phyloP scores from a whole-genome alignment of 2,797 vertebrate genomes.

The Leuciscus waleckii region DNA sequence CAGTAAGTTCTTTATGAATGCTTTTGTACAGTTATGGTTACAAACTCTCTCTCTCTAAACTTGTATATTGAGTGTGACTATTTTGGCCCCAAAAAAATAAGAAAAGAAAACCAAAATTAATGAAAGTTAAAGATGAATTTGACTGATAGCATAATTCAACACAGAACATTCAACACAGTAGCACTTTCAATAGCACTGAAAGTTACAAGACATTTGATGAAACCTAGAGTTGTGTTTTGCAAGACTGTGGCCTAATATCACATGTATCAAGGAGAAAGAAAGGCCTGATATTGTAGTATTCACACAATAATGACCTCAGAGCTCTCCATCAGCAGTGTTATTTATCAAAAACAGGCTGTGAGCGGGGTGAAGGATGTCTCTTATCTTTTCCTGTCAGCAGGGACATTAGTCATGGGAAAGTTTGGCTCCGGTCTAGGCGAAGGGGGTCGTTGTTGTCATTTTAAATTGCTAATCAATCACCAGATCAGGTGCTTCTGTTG shows the following conservation, averaged over 20 bases:
- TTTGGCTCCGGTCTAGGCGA: conserved; percentile 88
- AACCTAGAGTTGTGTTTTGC: conserved; percentile 1
- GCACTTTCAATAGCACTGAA: neutral
- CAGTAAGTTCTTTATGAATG: neutral
- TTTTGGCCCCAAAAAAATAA: neutral
- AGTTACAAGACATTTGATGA: neutral
- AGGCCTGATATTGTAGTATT: conserved; percentile 80
- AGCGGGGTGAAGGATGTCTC: conserved; percentile 89
- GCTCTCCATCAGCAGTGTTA: conserved; percentile 89
- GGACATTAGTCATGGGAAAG: conserved; percentile 91
- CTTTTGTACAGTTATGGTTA: neutral
- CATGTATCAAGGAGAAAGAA: conserved; percentile 54
- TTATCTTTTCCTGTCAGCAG: conserved; percentile 93
- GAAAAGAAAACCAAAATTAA: neutral
- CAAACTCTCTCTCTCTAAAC: neutral
- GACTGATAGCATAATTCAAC: too few relatives aligned
- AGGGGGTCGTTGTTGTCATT: conserved; percentile 87
- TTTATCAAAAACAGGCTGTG: conserved; percentile 89
- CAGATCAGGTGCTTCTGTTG: conserved; percentile 83
- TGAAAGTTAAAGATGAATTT: too few relatives aligned
- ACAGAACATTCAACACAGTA: neutral
- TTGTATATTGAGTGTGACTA: neutral
- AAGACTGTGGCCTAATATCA: conserved; percentile 2
- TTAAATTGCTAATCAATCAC: conserved; percentile 99
- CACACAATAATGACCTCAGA: conserved; percentile 86